phyloP scores from a whole-genome alignment of 2,797 vertebrate species.

The Prunella strophiata region DNA sequence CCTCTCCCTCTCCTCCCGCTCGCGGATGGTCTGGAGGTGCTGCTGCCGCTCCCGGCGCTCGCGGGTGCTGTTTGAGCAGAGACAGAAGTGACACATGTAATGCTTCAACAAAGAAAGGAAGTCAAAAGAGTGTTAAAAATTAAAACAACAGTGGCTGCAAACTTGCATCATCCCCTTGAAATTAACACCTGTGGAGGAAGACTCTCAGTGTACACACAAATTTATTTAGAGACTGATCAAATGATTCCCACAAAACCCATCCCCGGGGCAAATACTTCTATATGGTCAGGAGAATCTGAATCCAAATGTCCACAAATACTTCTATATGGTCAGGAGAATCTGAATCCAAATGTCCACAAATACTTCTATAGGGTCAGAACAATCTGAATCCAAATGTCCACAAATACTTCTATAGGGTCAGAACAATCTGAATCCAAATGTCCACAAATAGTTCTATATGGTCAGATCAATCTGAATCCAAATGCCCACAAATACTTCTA shows the following conservation, averaged over 20 bases:
- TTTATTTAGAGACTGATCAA: background rate
- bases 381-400: no score
- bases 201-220: accelerated
- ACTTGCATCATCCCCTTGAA: background rate
- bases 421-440: background rate
- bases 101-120: background rate
- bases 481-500: background rate
- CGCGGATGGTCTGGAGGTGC: slow-evolving; percentile 89
- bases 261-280: background rate
- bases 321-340: no score
- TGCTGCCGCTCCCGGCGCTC: slow-evolving; percentile 87
- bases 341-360: background rate
- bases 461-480: accelerated
- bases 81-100: background rate
- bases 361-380: no score
- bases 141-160: background rate
- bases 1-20: slow-evolving; percentile 89
- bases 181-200: background rate
- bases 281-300: background rate
- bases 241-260: background rate
- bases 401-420: no score
- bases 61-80: slow-evolving; percentile 68
- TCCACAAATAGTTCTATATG: accelerated
- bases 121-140: background rate
- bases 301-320: no score